These are phyloP conservation scores for Agrotis ipsilon DNA, from an alignment of 2,888 invertebrate species.

Conservation along the genomic window DNA sequence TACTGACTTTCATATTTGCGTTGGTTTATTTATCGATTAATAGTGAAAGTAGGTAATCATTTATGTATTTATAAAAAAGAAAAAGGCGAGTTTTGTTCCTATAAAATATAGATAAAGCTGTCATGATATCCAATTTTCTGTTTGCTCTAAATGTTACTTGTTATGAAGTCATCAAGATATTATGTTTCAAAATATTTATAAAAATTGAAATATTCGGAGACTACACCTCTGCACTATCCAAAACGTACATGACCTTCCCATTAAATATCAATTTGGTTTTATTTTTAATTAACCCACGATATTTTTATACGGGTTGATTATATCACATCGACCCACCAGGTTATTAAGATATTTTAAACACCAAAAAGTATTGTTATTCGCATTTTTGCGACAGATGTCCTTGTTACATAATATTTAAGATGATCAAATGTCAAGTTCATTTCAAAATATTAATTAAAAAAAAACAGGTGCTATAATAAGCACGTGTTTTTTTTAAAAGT, in stretches of 20 bases:
- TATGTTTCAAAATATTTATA: not conserved
- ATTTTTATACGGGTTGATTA: not conserved
- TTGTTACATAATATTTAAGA: constrained; percentile 15
- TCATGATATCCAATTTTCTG: too few species aligned
- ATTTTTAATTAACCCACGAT: not conserved
- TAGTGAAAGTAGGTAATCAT: not conserved
- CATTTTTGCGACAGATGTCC: constrained; percentile 35
- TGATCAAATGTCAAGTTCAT: constrained; percentile 25
- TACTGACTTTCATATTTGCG: constrained; percentile 20
- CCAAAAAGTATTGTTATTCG: not conserved
- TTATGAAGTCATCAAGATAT: not conserved
- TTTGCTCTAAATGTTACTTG: not conserved
- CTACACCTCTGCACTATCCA: not conserved
- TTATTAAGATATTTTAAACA: constrained; percentile 3
- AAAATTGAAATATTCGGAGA: not conserved
- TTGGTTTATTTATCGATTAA: not conserved
- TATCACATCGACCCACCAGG: not conserved
- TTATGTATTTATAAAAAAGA: too few species aligned
- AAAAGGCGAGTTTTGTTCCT: too few species aligned
- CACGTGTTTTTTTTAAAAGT: too few species aligned
- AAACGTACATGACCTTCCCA: constrained; percentile 18
- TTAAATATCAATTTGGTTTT: constrained; percentile 26
- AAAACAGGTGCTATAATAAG: too few species aligned
- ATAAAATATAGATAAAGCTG: too few species aligned
- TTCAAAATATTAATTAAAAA: constrained; percentile 16